Evolutionary conservation across 2,888 invertebrate genomes (phyloP), one percentile per base, ranked within the genome.

Genomic region (Sesia bembeciformis): DNA sequence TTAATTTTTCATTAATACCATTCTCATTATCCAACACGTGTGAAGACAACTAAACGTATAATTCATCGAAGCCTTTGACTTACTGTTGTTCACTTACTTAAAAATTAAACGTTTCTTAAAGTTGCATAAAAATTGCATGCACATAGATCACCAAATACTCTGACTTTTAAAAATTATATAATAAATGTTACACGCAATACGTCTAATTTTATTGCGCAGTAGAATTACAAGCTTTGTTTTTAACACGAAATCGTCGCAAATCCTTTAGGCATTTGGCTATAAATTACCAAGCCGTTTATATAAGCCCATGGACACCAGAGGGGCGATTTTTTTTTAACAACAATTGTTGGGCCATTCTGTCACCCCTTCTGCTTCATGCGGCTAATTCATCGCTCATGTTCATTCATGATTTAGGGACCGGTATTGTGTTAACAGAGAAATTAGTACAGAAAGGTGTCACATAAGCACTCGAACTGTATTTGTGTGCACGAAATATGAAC

Each of bases 381-480:
- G 62, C 67, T 77, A 74, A 78, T 75, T 65, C 70, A 60, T 40
- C 66, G 66, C 76, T 82, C 79, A 78, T 82, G 81, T 83, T 81
- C 81, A 84, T 84, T 82, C 83, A 84, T 83, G 77, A 80, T 80
- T 75, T 74, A 77, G 77, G 83, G 83, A 64, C 58, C 64, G 58
- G 70, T 73, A 81, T 83, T 83, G 79, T 84, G 76, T 80, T 80
- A 81, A 77, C 76, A 79, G 69, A 64, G 66, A 84, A 84, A 87
- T 88, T 87, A 87, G 83, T 79, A 78, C 71, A 68, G 75, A 84
- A 86, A 87, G 88, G 88, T 88, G 88, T 75, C 75, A 81, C 66
- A 71, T 78, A 80, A 76, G 73, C 72, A 75, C 82, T 81, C 77
- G 61, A 78, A 67, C 65, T 63, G 70, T 76, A 84, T 84, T 84